Conservation (phyloP, 2,888 invertebrate genomes). For the Ametastegia equiseti region DNA sequence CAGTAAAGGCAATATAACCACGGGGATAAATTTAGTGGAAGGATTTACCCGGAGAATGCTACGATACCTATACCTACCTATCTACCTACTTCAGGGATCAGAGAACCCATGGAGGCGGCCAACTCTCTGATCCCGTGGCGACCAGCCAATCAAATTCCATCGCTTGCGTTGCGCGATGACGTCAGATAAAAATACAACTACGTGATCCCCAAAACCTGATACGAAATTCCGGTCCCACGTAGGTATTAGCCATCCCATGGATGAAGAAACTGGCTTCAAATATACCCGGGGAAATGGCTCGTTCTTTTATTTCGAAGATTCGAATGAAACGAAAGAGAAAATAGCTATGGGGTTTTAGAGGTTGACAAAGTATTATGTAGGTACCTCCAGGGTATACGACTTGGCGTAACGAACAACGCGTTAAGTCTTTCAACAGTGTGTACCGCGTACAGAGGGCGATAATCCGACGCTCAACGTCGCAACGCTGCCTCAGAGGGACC, state of each 20-base stretch:
- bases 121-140: conserved; percentile 64
- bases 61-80: too few relatives aligned
- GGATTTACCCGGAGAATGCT: conserved; percentile 22
- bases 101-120: conserved; percentile 46
- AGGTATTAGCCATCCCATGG: conserved; percentile 29
- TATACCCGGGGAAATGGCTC: conserved; percentile 2
- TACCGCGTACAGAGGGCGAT: conserved; percentile 57
- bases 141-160: conserved; percentile 68
- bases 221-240: conserved; percentile 12
- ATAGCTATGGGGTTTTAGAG: conserved; percentile 49
- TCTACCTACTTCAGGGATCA: not conserved
- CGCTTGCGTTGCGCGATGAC: conserved; percentile 59
- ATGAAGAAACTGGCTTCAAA: conserved; percentile 17
- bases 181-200: conserved; percentile 58
- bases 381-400: not conserved
- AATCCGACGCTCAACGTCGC: conserved; percentile 58
- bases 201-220: conserved; percentile 41
- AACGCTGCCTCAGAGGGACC: conserved; percentile 49
- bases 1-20: conserved; percentile 1
- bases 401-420: conserved; percentile 41
- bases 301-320: conserved; percentile 36
- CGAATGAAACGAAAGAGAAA: conserved; percentile 45
- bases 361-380: not conserved
- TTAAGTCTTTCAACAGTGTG: conserved; percentile 57
- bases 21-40: conserved; percentile 24